A percentile compares a stretch with the other conserved stretches of the same genome.
Evolutionary conservation across 2,113 vertebrate genomes (phyloP).

Genomic region (Bubo blakistoni): DNA sequence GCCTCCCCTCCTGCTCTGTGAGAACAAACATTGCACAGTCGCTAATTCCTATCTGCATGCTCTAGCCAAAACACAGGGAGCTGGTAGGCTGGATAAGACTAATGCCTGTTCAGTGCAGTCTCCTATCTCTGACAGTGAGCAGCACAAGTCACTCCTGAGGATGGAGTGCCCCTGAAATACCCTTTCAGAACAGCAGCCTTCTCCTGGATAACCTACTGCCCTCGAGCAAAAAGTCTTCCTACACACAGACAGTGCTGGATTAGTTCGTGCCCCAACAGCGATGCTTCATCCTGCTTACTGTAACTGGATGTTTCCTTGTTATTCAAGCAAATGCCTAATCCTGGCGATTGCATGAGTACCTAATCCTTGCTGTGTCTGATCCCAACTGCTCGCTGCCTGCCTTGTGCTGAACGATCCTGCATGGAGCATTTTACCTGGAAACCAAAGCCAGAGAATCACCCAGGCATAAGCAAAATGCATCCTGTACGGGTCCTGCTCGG

Average conservation of each 20-base stretch:
- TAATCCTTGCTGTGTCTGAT: neutral
- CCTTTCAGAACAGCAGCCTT: neutral
- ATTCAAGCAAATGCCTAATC: neutral
- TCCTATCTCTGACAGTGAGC: neutral
- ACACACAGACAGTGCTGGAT: neutral
- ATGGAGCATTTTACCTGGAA: fast-evolving
- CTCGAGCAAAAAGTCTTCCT: neutral
- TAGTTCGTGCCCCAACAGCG: neutral
- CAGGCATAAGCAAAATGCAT: fast-evolving
- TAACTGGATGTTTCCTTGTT: neutral
- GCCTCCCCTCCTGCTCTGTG: neutral
- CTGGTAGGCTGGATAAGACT: neutral
- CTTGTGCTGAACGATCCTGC: neutral
- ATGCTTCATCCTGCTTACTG: neutral
- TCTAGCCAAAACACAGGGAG: conserved; percentile 30
- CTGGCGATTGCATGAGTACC: neutral
- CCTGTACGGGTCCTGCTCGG: fast-evolving
- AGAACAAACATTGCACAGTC: conserved; percentile 15
- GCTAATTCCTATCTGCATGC: neutral
- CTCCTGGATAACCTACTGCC: neutral
- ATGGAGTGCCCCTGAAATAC: neutral
- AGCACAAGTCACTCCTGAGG: neutral
- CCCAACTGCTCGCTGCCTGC: neutral
- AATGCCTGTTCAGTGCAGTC: neutral
- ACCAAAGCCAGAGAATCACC: neutral